phyloP scores from a whole-genome alignment of 2,797 vertebrate genomes.

The Heteromormyrus szaboi region DNA sequence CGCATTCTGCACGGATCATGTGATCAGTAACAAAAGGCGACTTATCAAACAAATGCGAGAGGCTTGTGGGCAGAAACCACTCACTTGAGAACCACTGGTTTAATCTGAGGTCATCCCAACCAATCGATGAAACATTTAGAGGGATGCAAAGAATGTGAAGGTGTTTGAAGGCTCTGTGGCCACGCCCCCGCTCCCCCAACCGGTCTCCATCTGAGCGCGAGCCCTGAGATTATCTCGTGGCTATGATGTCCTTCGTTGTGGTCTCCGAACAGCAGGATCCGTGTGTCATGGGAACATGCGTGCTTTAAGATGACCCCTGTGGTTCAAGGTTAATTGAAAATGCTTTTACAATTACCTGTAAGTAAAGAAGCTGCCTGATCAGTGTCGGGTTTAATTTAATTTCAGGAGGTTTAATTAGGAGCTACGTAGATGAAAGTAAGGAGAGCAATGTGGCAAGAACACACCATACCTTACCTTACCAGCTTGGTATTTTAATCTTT shows the following conservation, averaged over 20 bases:
- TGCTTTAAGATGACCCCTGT: neutral
- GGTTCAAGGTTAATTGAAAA: constrained; percentile 12
- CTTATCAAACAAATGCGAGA: neutral
- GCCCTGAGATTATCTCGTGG: neutral
- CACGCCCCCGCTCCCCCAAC: neutral
- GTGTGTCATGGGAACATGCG: neutral
- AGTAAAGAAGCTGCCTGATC: neutral
- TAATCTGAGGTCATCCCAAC: neutral
- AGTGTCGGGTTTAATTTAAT: neutral
- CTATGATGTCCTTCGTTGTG: neutral
- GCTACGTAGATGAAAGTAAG: neutral
- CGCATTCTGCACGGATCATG: neutral
- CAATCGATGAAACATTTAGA: neutral
- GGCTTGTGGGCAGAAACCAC: neutral
- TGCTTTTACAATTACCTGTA: neutral
- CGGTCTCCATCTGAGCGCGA: neutral
- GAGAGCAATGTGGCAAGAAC: neutral
- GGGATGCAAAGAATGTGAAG: neutral
- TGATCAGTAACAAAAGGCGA: neutral
- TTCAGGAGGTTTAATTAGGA: constrained; percentile 14
- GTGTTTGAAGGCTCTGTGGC: neutral
- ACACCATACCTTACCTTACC: neutral
- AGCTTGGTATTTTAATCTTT: neutral
- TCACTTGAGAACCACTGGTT: neutral
- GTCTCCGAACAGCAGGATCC: neutral